Evolutionary conservation across 2,888 invertebrate genomes (phyloP).

Genomic region (Sphaerophoria rueppellii): DNA sequence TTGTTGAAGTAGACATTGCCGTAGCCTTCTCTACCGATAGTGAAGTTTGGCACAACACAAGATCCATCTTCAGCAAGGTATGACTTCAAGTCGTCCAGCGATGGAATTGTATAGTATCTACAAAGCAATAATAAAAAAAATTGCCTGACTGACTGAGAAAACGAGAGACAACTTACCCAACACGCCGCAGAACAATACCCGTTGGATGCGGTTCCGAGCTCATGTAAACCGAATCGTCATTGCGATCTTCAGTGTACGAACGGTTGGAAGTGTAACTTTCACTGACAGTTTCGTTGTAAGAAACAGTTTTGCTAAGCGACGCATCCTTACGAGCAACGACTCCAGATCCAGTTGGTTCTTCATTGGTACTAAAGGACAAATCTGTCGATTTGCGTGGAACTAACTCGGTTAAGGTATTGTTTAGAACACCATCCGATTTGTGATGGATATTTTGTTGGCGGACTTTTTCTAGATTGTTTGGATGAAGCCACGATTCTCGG

Average conservation of each 20-base stretch:
- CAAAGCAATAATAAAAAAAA: not conserved
- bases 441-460: constrained; percentile 78
- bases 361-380: constrained; percentile 76
- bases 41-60: constrained; percentile 93
- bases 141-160: not conserved
- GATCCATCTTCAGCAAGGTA: constrained; percentile 88
- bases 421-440: constrained; percentile 74
- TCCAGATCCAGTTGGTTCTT: constrained; percentile 74
- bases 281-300: constrained; percentile 75
- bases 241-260: constrained; percentile 76
- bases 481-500: constrained; percentile 81
- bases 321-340: constrained; percentile 59
- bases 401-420: constrained; percentile 80
- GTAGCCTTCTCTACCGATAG: constrained; percentile 93
- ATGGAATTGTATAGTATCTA: constrained; percentile 93
- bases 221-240: constrained; percentile 56
- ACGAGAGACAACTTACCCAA: constrained; percentile 82
- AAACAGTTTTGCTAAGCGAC: constrained; percentile 72
- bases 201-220: constrained; percentile 85
- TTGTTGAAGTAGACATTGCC: constrained; percentile 95
- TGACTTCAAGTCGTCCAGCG: constrained; percentile 89
- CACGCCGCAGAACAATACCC: constrained; percentile 89
- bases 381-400: constrained; percentile 80
- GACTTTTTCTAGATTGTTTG: constrained; percentile 80
- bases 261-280: constrained; percentile 77